Base-by-base conservation (phyloP, 2,797 vertebrate species). In the Poecilia gillii region DNA sequence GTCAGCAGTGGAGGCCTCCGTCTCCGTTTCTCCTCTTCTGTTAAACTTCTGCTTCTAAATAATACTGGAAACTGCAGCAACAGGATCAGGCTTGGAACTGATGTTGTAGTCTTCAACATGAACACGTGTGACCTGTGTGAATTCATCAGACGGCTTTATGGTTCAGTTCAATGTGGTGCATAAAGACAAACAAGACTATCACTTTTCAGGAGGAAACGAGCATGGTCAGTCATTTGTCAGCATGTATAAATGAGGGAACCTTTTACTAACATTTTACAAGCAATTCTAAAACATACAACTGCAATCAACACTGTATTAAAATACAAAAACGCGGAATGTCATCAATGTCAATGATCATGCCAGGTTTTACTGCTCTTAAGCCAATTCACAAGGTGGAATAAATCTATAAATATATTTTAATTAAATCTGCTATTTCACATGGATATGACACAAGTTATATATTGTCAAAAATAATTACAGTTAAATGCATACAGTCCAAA, bases 401-500 rank as follows among this genome's bases (percentile, higher is more conserved):
- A 62, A 31, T 33, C 57, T 62, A 62, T 62, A 14, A 59, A 62
- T 31, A 62, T 62, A 16, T 31, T 62, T 62, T 62, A 16, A 62
- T 62, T 14, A 62, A 31, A 62, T 62, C 13, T 16, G 28, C 57
- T 62, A 62, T 64, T 64, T 64, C 16, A 64, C 31, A 62, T 36
- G 31, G 31, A 20, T 33, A 36, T 36, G 31, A 36, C 59, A 64
- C 31, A 64, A 64, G 59, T 64, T 18, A 64, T 33, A 64, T 64
- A 9, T 9, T 33, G 31, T 16, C 31, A 64, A 64, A 57, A 64
- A 36, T 64, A 64, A 64, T 64, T 36, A 64, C 28, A 36, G 59
- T 18, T 33, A 64, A 64, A 64, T 33, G 59, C 59, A 64, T 64
- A 64, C 59, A 64, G 59, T 64, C 59, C 31, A 64, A 36, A 64